Base-by-base conservation (phyloP, 2,888 invertebrate species). In the Thelaira solivaga region DNA sequence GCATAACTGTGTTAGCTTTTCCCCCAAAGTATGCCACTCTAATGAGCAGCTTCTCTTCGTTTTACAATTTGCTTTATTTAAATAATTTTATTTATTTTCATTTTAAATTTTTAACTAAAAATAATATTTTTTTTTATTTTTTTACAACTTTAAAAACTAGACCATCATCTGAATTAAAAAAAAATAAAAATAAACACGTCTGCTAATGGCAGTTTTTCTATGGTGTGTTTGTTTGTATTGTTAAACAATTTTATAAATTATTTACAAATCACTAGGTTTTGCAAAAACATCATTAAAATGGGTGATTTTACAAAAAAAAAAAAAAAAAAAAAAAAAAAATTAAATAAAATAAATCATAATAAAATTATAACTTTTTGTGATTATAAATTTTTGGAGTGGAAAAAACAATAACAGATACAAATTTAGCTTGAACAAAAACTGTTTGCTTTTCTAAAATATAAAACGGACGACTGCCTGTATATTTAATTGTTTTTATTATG, bases 401-500 rank as follows among this genome's bases (percentile, higher is more conserved):
- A 64, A 64, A 29, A 36, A n/a, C n/a, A 64, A 72, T 4, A 55
- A 18, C 8, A 34, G 13, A 16, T 49, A 67, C n/a, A 7, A n/a
- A 10, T 24, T 34, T 7, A 11, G 8, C 18, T 24, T n/a, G 29
- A 7, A 31, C 10, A 22, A 20, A 8, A 8, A 43, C 29, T 2
- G 7, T 16, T 20, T 31, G 31, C 2, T 18, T n/a, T 8, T 1
- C 0, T 34, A 29, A 29, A 4, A 8, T 16, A 2, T 18, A 13
- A 29, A 10, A 34, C 13, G 10, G 20, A 13, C 6, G 49, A 8
- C 22, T 41, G 26, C 5, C 5, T n/a, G n/a, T n/a, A n/a, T n/a
- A 34, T 53, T 64, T 62, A 62, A 68, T 69, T 73, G 55, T 71
- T 69, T 62, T 55, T 53, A 41, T 72, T 67, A 18, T 65, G 55